phyloP scores from a whole-genome alignment of 2,888 invertebrate species.

The Epinotia demarniana region DNA sequence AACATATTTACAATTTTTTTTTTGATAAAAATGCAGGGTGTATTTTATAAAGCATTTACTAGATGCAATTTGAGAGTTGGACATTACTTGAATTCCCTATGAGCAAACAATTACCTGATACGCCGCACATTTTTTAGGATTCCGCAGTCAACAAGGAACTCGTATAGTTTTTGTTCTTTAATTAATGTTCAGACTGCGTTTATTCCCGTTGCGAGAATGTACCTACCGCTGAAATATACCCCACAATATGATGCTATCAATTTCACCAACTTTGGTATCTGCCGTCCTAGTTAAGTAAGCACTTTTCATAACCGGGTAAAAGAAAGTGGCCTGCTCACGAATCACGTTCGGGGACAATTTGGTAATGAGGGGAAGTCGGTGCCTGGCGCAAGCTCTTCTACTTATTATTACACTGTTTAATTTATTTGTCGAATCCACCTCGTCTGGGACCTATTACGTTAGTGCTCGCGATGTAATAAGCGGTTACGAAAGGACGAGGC shows the following conservation, averaged over 20 bases:
- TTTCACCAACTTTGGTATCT: conserved; percentile 54
- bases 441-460: conserved; percentile 66
- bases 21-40: too few relatives aligned
- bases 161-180: neutral
- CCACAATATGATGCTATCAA: conserved; percentile 50
- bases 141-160: too few relatives aligned
- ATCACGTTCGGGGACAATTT: conserved; percentile 70
- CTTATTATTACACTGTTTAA: conserved; percentile 76
- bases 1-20: too few relatives aligned
- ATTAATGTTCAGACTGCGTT: neutral
- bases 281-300: conserved; percentile 56
- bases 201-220: neutral
- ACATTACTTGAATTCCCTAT: neutral
- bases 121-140: too few relatives aligned
- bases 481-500: conserved; percentile 48
- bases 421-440: conserved; percentile 73
- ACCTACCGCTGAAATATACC: conserved; percentile 30
- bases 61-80: neutral
- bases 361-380: conserved; percentile 73
- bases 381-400: conserved; percentile 67
- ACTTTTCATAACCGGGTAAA: conserved; percentile 55
- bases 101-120: neutral
- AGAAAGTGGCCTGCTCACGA: conserved; percentile 68
- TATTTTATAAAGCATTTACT: too few relatives aligned
- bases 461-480: conserved; percentile 47